A percentile compares a stretch with the other conserved stretches of the same genome.
phyloP scores from a whole-genome alignment of 2,888 invertebrate species.

The Acleris literana region DNA sequence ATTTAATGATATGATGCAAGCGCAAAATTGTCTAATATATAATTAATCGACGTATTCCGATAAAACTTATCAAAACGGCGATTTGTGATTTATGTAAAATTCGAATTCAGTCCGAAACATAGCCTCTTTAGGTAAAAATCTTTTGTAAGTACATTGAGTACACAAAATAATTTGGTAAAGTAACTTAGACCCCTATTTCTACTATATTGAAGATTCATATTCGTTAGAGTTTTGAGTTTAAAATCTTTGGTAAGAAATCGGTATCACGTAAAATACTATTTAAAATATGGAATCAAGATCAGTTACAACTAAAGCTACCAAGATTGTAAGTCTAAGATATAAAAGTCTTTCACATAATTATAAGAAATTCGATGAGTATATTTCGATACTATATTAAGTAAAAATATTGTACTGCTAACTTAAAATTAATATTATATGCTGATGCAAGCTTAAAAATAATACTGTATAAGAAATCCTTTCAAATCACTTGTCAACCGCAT shows the following conservation, averaged over 20 bases:
- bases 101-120: constrained; percentile 28
- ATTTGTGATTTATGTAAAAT: constrained; percentile 8
- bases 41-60: constrained; percentile 11
- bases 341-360: constrained; percentile 11
- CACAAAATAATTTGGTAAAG: too few relatives aligned
- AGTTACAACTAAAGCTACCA: constrained; percentile 13
- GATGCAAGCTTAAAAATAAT: constrained; percentile 26
- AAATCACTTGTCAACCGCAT: constrained; percentile 1
- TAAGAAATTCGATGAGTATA: constrained; percentile 24
- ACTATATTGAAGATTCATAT: too few relatives aligned
- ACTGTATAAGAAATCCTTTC: constrained; percentile 23
- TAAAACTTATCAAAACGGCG: neutral
- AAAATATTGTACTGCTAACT: constrained; percentile 2
- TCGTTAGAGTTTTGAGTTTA: constrained; percentile 11
- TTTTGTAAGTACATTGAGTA: neutral
- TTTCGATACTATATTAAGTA: neutral
- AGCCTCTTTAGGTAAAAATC: constrained; percentile 14
- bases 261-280: constrained; percentile 14
- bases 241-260: constrained; percentile 31
- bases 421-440: constrained; percentile 5
- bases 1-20: constrained; percentile 79
- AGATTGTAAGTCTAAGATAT: constrained; percentile 1
- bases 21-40: constrained; percentile 56
- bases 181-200: too few relatives aligned
- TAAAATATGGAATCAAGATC: constrained; percentile 6